A percentile compares a stretch with the other conserved stretches of the same genome.
Conservation (phyloP, 2,113 vertebrate genomes). For the Pomatostomus ruficeps region DNA sequence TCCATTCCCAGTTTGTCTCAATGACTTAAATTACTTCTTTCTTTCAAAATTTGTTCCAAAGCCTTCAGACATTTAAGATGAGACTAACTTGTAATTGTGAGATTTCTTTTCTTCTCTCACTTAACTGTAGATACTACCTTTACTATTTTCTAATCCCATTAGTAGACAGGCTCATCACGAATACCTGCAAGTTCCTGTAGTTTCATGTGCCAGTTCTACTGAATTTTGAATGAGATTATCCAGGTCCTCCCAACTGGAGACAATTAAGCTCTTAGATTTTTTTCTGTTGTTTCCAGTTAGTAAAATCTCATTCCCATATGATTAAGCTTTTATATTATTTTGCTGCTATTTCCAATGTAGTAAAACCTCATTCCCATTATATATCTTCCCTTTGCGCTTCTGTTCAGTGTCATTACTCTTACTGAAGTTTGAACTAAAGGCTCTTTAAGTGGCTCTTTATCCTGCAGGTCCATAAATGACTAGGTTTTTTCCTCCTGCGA, state of each 20-base stretch:
- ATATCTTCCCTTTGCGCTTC: background rate
- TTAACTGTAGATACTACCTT: background rate
- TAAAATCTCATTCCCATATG: background rate
- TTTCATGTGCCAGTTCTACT: background rate
- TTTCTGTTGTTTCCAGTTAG: background rate
- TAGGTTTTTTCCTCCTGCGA: background rate
- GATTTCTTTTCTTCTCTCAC: background rate
- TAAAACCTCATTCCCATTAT: background rate
- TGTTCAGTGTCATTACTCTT: background rate
- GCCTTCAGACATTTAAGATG: background rate
- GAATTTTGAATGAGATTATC: background rate
- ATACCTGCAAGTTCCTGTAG: background rate
- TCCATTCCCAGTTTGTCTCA: background rate
- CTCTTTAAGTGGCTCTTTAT: background rate
- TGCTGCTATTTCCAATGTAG: background rate
- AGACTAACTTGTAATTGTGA: background rate
- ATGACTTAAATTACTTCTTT: background rate
- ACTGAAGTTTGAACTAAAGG: background rate
- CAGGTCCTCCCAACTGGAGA: background rate
- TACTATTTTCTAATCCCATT: background rate
- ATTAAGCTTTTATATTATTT: background rate
- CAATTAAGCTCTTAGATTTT: background rate
- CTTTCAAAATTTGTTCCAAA: slow-evolving; percentile 2
- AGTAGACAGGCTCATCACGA: background rate
- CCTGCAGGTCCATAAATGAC: background rate